phyloP scores from a whole-genome alignment of 2,797 vertebrate genomes.

The Lepus oiostolus region DNA sequence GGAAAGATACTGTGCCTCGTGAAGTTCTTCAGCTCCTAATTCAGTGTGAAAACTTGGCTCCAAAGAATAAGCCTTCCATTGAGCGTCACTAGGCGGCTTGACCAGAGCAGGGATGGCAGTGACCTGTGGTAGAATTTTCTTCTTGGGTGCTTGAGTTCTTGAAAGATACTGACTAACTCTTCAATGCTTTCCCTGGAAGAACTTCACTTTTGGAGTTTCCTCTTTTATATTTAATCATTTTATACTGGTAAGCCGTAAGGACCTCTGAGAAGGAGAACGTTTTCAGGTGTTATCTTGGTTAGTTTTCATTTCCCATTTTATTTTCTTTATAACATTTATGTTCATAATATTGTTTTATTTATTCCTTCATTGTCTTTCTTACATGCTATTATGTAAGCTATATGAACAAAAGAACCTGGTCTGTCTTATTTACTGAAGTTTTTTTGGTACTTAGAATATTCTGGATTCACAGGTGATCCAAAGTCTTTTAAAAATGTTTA shows the following conservation, averaged over 20 bases:
- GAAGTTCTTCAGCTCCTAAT: neutral
- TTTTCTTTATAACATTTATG: neutral
- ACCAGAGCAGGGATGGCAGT: neutral
- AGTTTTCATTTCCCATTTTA: neutral
- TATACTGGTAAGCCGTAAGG: neutral
- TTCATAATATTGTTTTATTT: conserved; percentile 13
- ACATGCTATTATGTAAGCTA: neutral
- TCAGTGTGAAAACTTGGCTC: neutral
- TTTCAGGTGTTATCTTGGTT: neutral
- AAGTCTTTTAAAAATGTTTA: too few relatives aligned
- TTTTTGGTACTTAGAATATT: neutral
- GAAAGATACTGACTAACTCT: neutral
- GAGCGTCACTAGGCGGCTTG: neutral
- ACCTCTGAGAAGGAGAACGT: neutral
- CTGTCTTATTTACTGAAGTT: neutral
- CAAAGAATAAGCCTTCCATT: neutral
- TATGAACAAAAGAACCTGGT: neutral
- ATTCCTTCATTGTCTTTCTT: neutral
- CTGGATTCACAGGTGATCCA: neutral
- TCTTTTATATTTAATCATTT: neutral
- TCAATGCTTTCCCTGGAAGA: neutral
- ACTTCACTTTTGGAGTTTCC: neutral
- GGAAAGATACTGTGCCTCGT: neutral
- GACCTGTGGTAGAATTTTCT: neutral
- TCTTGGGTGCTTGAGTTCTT: neutral